Evolutionary conservation across 2,113 vertebrate species (phyloP), one percentile per base, ranked within the genome.

Genomic region (Scolopax mira): DNA sequence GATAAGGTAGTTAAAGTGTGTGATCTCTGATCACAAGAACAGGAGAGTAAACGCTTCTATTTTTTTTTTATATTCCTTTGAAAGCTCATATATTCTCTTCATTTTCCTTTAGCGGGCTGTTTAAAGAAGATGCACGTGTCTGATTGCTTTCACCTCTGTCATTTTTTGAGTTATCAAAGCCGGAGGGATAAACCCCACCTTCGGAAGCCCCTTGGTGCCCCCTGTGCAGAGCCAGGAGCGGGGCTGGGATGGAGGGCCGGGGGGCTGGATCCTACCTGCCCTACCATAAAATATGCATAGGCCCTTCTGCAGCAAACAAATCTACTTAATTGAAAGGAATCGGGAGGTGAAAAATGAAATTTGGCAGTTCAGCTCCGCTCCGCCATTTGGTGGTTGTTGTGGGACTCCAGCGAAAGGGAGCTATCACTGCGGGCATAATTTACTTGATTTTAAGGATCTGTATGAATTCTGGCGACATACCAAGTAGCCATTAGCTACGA

Each of bases 291-390:
- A 92, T 62, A 88, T 79, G 79, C 67, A 72, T 37, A 4, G 65
- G 18, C 33, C 67, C 70, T 91, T 71, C 81, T 73, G 69, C 65
- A 25, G 69, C 58, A 83, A 93, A 84, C 25, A 3, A 77, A 65
- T 11, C 78, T 3, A 7, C 13, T 84, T 93, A 92, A 90, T 73
- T 94, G 89, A 94, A 96, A 96, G 81, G 87, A 81, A 84, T 74
- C 4, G 28, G 82, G 85, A 95, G 84, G 79, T 79, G 91, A 96
- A 87, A 92, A 92, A 94, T 78, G 77, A 48, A 94, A 94, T 91
- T 95, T 96, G 96, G 97, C 95, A 93, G 77, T 90, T 90, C 73
- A 54, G 79, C 79, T 77, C 51, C 18, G 1, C 51, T 67, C 79
- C 8, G 6, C 75, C 87, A 60, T 94, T 94, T 88, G 93, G 71